Conservation (phyloP, 1,140 invertebrate species). For the Protaetia brevitarsis region DNA sequence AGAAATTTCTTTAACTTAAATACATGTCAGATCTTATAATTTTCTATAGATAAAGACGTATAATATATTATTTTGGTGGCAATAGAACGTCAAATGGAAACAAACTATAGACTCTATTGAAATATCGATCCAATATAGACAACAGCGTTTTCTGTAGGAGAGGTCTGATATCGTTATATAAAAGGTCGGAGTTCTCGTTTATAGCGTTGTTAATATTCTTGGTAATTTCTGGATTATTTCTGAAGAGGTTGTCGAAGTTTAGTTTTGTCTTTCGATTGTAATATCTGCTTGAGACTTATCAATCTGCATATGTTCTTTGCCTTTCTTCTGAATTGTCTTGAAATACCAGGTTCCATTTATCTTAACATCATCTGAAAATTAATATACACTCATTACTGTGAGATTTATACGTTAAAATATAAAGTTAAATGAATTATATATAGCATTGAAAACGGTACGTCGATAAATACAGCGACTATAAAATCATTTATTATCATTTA, state of each 20-base stretch:
- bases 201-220: neutral
- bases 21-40: too few species aligned
- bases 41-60: too few species aligned
- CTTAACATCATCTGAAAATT: neutral
- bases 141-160: neutral
- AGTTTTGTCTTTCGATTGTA: neutral
- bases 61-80: neutral
- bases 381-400: neutral
- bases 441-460: neutral
- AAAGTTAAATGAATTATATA: neutral
- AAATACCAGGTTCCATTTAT: slow-evolving; percentile 18
- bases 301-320: neutral
- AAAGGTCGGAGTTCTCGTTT: neutral
- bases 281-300: neutral
- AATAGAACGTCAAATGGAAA: neutral
- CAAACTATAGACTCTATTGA: neutral
- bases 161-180: neutral
- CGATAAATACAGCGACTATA: too few species aligned
- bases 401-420: too few species aligned
- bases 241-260: neutral
- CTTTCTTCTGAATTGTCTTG: neutral
- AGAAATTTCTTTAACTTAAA: too few species aligned
- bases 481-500: too few species aligned
- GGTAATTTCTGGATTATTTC: neutral
- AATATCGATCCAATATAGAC: neutral